Base-by-base conservation (phyloP, 2,797 vertebrate species). In the Glossophaga mutica region DNA sequence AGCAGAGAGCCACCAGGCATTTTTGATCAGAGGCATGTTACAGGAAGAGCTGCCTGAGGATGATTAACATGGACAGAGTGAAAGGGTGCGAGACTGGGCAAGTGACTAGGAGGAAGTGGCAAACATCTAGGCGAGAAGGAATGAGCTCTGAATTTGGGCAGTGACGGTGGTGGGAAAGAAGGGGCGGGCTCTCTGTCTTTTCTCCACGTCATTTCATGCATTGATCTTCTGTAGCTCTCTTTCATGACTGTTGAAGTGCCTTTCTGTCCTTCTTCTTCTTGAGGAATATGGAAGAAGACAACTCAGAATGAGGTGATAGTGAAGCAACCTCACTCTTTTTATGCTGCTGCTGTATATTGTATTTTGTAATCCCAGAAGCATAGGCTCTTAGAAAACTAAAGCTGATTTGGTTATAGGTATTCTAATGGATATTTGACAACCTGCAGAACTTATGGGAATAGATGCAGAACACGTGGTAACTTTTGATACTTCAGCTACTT, bases 401-500 rank as follows among this genome's bases (percentile, higher is more conserved):
- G 26, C 24, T 42, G 81, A 67, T 71, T 95, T 95, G 10, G 21
- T 77, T 96, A 22, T 24, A 91, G 10, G 42, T 34, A 74, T 37
- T 84, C 16, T 19, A 50, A 48, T 76, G 7, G n/a, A 48, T 89
- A 57, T 71, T 87, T 83, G 74, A 76, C 34, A 73, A 39, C 22
- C 44, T 91, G 26, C 1, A 88, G 37, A 88, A 93, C 16, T 55
- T 67, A 81, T 89, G 44, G 90, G 73, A 87, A 55, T 67, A 91
- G 34, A 71, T 52, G 18, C 15, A 62, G 15, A 9, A 48, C 29
- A 62, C 67, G 65, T 86, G 59, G 14, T 37, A 90, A 62, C 32
- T 78, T 76, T 88, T 55, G 42, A 52, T 77, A 76, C 26, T 89
- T 86, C 14, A 44, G 16, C 21, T 82, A 7, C 62, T 81, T 91